Evolutionary conservation across 2,888 invertebrate species (phyloP).

Genomic region (Drosophila cracens): DNA sequence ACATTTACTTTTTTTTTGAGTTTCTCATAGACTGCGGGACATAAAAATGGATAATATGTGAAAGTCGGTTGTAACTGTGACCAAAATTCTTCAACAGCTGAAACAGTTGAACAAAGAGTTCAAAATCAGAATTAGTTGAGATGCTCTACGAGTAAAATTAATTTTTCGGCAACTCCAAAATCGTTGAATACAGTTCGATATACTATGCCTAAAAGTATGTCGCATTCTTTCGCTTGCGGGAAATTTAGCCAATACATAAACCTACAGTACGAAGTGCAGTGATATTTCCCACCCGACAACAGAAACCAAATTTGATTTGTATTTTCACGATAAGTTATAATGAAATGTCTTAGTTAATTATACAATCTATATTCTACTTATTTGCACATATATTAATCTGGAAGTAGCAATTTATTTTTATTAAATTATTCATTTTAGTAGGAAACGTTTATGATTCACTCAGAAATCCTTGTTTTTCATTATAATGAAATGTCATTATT

Average conservation of each 20-base stretch:
- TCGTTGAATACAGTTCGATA: background rate
- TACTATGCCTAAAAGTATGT: background rate
- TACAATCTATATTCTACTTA: background rate
- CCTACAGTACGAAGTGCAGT: background rate
- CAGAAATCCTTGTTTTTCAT: background rate
- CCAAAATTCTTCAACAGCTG: background rate
- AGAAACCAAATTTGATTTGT: background rate
- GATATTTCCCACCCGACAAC: too few relatives aligned
- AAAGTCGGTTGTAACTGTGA: background rate
- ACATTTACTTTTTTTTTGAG: background rate
- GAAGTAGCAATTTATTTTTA: background rate
- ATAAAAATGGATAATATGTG: background rate
- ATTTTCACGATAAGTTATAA: background rate
- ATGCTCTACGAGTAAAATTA: background rate
- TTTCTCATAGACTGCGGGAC: background rate
- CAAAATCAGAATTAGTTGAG: background rate
- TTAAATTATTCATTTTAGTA: background rate
- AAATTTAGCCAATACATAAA: background rate
- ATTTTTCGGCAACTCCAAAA: background rate
- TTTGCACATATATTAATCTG: background rate
- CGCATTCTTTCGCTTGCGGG: background rate
- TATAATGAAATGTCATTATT: background rate
- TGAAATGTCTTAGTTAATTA: background rate
- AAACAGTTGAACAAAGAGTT: background rate
- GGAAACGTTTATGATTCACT: background rate